These are phyloP conservation scores for Temnothorax rugatulus DNA, from an alignment of 2,888 invertebrate species.

Conservation along the genomic window DNA sequence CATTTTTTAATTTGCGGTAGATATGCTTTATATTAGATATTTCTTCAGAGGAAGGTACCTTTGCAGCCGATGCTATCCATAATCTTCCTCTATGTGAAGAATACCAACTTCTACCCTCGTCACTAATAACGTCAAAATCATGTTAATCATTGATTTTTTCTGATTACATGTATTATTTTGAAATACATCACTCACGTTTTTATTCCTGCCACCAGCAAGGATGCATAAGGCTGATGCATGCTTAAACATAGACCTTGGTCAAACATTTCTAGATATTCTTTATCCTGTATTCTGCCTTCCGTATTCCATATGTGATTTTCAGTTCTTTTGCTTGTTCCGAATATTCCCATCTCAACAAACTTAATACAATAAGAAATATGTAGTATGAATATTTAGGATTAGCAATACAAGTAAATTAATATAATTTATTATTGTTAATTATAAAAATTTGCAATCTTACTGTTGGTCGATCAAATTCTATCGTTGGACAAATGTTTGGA, in stretches of 20 bases:
- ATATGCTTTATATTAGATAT: constrained; percentile 90
- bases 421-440: constrained; percentile 28
- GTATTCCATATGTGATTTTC: constrained; percentile 31
- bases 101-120: constrained; percentile 98
- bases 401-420: not conserved
- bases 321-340: constrained; percentile 44
- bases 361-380: not conserved
- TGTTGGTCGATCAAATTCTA: constrained; percentile 79
- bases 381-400: constrained; percentile 1
- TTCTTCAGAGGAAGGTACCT: constrained; percentile 90
- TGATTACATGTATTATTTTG: not conserved
- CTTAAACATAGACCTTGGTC: constrained; percentile 96
- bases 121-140: constrained; percentile 86
- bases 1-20: constrained; percentile 90
- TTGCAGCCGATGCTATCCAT: constrained; percentile 97
- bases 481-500: constrained; percentile 75
- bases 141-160: not conserved
- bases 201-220: constrained; percentile 96
- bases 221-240: constrained; percentile 99
- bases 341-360: constrained; percentile 35
- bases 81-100: constrained; percentile 95
- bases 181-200: constrained; percentile 90
- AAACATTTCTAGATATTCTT: constrained; percentile 92
- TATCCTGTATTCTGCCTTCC: constrained; percentile 90
- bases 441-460: constrained; percentile 65